These are phyloP conservation scores for Dreissena polymorpha DNA, from an alignment of 1,140 invertebrate genomes.

Conservation along the genomic window DNA sequence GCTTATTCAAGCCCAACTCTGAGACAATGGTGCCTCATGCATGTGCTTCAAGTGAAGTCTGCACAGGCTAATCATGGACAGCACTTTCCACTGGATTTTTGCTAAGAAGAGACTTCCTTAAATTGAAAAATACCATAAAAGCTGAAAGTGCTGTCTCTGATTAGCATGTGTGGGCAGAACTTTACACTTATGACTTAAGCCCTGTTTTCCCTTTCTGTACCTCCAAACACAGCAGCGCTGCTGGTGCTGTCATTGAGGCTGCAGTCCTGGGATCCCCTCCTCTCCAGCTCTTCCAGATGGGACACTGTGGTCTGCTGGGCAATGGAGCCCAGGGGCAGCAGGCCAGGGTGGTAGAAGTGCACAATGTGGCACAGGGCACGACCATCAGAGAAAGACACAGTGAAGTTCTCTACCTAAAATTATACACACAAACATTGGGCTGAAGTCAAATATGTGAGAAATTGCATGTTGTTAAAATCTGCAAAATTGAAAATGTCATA, in stretches of 20 bases:
- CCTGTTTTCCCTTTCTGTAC: neutral
- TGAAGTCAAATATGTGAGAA: no score
- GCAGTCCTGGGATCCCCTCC: constrained; percentile 47
- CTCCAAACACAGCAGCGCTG: constrained; percentile 46
- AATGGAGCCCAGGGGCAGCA: constrained; percentile 76
- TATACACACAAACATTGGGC: no score
- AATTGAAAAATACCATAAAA: neutral
- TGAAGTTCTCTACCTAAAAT: constrained; percentile 80
- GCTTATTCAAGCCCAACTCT: no score
- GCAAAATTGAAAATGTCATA: no score
- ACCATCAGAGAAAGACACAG: constrained; percentile 81
- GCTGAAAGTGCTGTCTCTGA: no score
- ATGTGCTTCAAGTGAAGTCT: no score
- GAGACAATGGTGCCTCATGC: no score
- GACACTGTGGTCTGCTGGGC: constrained; percentile 75
- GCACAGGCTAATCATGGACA: no score
- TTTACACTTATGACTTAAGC: neutral
- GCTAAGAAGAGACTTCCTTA: no score
- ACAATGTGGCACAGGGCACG: constrained; percentile 80
- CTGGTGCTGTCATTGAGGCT: constrained; percentile 63
- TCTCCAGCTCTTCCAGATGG: constrained; percentile 64
- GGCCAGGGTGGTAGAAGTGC: constrained; percentile 81
- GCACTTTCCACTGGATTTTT: no score
- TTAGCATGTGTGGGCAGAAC: neutral
- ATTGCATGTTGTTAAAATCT: no score